phyloP scores from a whole-genome alignment of 2,797 vertebrate species.

The Chaetodon trifasciatus region DNA sequence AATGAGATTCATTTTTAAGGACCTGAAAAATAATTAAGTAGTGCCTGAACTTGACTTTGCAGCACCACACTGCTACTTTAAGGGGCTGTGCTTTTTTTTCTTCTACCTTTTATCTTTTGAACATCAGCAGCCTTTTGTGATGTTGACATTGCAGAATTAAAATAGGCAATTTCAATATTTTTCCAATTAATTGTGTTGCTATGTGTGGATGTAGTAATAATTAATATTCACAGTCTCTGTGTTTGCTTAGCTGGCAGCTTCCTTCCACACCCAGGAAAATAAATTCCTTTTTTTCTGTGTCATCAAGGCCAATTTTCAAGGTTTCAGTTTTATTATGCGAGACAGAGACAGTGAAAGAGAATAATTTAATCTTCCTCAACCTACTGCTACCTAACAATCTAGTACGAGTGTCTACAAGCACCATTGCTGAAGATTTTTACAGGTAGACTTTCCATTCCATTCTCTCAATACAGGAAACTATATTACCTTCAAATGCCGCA shows the following conservation, averaged over 20 bases:
- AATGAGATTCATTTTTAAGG: not conserved
- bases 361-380: conserved; percentile 32
- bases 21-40: conserved; percentile 6
- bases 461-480: conserved; percentile 27
- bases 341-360: conserved; percentile 12
- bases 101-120: conserved; percentile 22
- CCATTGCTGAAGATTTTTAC: conserved; percentile 20
- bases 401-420: conserved; percentile 24
- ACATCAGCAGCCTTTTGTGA: conserved; percentile 39
- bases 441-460: conserved; percentile 16
- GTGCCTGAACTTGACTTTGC: not conserved
- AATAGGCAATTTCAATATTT: conserved; percentile 58
- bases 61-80: conserved; percentile 13
- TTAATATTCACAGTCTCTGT: conserved; percentile 55
- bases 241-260: conserved; percentile 63
- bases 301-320: conserved; percentile 61
- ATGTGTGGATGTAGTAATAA: conserved; percentile 38
- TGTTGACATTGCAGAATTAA: conserved; percentile 57
- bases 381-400: conserved; percentile 14
- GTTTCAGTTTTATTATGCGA: conserved; percentile 46
- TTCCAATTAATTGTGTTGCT: conserved; percentile 52
- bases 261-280: conserved; percentile 38
- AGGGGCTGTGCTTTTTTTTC: conserved; percentile 12
- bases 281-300: conserved; percentile 23
- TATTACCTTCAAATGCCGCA: conserved; percentile 44